Base-by-base conservation (phyloP, 1,140 invertebrate species). In the Drosophila pallidifrons region DNA sequence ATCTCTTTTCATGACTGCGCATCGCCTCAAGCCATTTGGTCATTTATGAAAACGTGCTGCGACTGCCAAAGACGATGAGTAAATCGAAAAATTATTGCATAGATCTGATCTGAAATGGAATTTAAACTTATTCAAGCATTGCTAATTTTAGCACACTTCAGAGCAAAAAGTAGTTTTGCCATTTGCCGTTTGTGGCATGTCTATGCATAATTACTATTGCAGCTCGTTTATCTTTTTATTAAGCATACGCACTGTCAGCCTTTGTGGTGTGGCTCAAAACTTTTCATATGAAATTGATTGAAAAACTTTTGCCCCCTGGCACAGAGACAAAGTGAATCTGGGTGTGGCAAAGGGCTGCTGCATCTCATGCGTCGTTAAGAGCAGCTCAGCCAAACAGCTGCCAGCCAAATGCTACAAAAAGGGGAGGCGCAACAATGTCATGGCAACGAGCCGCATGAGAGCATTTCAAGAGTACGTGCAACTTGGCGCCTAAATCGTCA, bases 221-320 rank as follows among this genome's bases (percentile, higher is more conserved):
- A 13, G 35, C 47, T 54, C 25, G 13, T 30, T 76, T 65, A 60
- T 75, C 58, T 70, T 72, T 64, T 65, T 82, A 70, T 76, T 82
- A 74, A 51, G 75, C 41, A 82, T 61, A 75, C 58, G 70, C 61
- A 63, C 49, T 52, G 69, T 77, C 16, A 38, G 66, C 66, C 28
- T 30, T 81, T 85, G 41, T 35, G 38, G 32, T 25, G 38, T 47
- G 20, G 49, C 13, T 76, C 30, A 70, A 78, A 82, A 82, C 75
- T 82, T 82, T 82, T 81, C 71, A 71, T 68, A 79, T 82, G 75
- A 82, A 79, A 79, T 82, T 82, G 80, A 82, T 82, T 82, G 80
- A 72, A 79, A 82, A 82, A 87, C 82, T 87, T 76, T 88, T 71
- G 45, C 52, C 65, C 25, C 15, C 20, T 25, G 46, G 20, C 58